Evolutionary conservation across 2,888 invertebrate species (phyloP).

Genomic region (Panzeria rudis): DNA sequence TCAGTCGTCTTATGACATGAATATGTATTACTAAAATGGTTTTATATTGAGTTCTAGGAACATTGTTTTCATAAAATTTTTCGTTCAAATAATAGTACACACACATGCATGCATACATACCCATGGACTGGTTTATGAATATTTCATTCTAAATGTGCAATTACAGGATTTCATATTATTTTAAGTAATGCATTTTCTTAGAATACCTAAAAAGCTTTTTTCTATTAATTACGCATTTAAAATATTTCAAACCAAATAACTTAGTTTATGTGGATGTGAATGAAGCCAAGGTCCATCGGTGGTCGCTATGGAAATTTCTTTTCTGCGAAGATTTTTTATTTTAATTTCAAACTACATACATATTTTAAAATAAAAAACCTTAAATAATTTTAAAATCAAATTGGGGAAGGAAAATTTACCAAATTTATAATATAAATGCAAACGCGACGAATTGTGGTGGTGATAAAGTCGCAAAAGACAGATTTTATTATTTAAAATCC

Average conservation of each 20-base stretch:
- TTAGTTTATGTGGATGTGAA: not conserved
- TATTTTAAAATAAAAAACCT: not conserved
- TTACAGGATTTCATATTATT: constrained; percentile 1
- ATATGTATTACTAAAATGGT: constrained; percentile 42
- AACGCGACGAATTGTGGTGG: too few relatives aligned
- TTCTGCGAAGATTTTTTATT: not conserved
- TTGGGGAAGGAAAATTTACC: too few relatives aligned
- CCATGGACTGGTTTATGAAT: not conserved
- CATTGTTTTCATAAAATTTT: constrained; percentile 38
- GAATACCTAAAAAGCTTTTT: constrained; percentile 8
- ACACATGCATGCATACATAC: not conserved
- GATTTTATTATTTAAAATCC: too few relatives aligned
- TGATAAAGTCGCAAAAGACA: too few relatives aligned
- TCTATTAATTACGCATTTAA: not conserved
- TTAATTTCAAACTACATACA: too few relatives aligned
- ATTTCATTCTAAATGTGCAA: constrained; percentile 9
- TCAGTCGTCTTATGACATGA: constrained; percentile 28
- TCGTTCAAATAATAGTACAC: not conserved
- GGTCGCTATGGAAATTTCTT: too few relatives aligned
- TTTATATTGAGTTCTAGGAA: constrained; percentile 49
- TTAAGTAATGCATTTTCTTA: constrained; percentile 11
- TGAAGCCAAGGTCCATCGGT: not conserved
- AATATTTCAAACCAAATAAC: not conserved
- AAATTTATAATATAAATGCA: too few relatives aligned
- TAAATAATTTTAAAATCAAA: too few relatives aligned